These are phyloP conservation scores for Parnassius apollo DNA, from an alignment of 2,888 invertebrate genomes.

Conservation along the genomic window DNA sequence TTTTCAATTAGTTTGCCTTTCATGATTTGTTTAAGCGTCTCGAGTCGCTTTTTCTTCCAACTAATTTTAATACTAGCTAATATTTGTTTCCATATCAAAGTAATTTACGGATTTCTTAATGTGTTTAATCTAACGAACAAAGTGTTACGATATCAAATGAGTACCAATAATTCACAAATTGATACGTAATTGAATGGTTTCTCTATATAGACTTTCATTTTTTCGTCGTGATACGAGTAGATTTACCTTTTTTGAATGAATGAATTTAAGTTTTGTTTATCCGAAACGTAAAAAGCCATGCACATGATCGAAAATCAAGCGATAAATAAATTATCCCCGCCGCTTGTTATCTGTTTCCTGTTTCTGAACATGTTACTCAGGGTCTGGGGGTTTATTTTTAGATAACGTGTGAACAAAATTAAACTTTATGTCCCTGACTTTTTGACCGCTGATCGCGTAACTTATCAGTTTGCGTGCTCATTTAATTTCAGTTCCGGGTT, in stretches of 20 bases:
- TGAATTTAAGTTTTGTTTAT: constrained; percentile 27
- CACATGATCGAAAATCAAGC: constrained; percentile 27
- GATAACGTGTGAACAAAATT: constrained; percentile 43
- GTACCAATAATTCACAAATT: constrained; percentile 24
- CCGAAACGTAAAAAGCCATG: constrained; percentile 27
- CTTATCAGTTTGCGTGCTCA: too few relatives aligned
- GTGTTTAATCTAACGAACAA: constrained; percentile 21
- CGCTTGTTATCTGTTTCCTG: constrained; percentile 55
- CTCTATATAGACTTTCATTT: constrained; percentile 29
- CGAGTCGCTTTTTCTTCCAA: constrained; percentile 14
- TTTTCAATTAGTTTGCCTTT: constrained; percentile 26
- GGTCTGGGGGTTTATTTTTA: constrained; percentile 40
- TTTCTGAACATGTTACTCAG: constrained; percentile 58
- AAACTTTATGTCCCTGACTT: constrained; percentile 15
- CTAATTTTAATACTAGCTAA: constrained; percentile 20
- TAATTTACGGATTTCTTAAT: constrained; percentile 26
- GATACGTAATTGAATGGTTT: constrained; percentile 26
- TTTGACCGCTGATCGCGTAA: too few relatives aligned
- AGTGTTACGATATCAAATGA: constrained; percentile 21
- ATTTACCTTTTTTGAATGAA: constrained; percentile 23
- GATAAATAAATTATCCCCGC: constrained; percentile 30
- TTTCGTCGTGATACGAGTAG: constrained; percentile 16
- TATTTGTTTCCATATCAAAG: constrained; percentile 21
- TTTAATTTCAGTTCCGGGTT: too few relatives aligned
- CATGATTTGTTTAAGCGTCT: constrained; percentile 22